Base-by-base conservation (phyloP, 2,113 vertebrate species). In the Percopsis transmontana region DNA sequence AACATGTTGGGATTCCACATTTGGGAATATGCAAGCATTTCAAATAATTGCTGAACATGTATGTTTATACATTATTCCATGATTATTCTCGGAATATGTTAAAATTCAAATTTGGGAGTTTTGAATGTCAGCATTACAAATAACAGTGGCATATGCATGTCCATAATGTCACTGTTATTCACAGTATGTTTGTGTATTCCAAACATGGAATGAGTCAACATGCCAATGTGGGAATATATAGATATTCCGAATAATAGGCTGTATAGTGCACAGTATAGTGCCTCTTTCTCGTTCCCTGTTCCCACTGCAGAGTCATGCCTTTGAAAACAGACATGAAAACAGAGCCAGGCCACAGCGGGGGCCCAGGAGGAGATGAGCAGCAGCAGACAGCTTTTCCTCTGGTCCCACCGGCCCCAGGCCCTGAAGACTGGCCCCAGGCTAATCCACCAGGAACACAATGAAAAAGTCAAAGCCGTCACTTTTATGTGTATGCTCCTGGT, bases 341-440 rank as follows among this genome's bases (percentile, higher is more conserved):
- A n/a, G 20, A 79, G 80, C 61, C 27, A 40, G 74, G 74, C 68
- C 77, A 72, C 79, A 69, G 70, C 8, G 85, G 73, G 76, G 63
- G 79, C 85, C 81, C 74, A 18, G 62, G 68, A 82, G 92, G 88
- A 91, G 91, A 87, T 94, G 0, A 76, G 92, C 95, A 94, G 93
- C 92, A 92, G 92, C 90, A 87, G 90, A 81, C 85, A 81, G 82
- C 72, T 70, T 19, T 68, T 72, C 33, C 45, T 33, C 62, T 87
- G 82, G 88, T 82, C 77, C 92, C 91, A 80, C 87, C 67, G 92
- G 92, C 90, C 82, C 67, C 91, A 88, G 68, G 93, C 94, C 94
- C 95, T 85, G 92, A 92, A 94, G 95, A 87, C 89, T 93, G 93
- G 93, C 94, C 94, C 66, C 87, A 90, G 94, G 96, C 96, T 91